Evolutionary conservation across 2,888 invertebrate genomes (phyloP), one percentile per base, ranked within the genome.

Genomic region (Amphipoea oculea): DNA sequence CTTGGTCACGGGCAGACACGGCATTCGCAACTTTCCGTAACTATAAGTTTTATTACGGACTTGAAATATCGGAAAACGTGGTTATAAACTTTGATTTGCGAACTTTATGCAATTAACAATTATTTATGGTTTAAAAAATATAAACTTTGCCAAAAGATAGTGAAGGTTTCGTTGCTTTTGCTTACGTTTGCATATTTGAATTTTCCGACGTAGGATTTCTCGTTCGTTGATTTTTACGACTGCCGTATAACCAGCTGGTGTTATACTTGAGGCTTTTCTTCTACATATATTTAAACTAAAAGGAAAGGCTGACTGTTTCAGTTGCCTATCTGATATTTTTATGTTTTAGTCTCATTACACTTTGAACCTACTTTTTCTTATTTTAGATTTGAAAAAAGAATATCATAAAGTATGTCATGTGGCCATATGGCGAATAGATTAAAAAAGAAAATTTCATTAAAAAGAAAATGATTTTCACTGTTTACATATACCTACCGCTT

Each of bases 1-100:
- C 65, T 85, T 82, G 84, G 86, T 86, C 84, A 86, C 78, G 86
- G 83, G 63, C 73, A 86, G 73, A 77, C 86, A 82, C 83, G 77
- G 83, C 62, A 62, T 36, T 83, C 67, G 51, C 51, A 72, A 84
- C 65, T 79, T 74, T 79, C 71, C 62, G 57, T 69, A 76, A 74
- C 73, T 74, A 68, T 60, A 79, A 84, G 57, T 85, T 87, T 77
- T 80, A 85, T 72, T 66, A 73, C 40, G 60, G 36, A 86, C 70
- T 78, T 75, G 69, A 87, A 87, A 77, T 87, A 87, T 85, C 40
- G 63, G 66, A 75, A 79, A 76, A 67, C 63, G 73, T 71, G 17
- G 77, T 71, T 60, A 65, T 57, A 73, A 77, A 83, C 48, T 75
- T 76, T 66, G 72, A 65, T 82, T 69, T 82, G 75, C 40, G 67